phyloP scores from a whole-genome alignment of 92 coral and sea anemone genomes.

The Pocillopora meandrina region DNA sequence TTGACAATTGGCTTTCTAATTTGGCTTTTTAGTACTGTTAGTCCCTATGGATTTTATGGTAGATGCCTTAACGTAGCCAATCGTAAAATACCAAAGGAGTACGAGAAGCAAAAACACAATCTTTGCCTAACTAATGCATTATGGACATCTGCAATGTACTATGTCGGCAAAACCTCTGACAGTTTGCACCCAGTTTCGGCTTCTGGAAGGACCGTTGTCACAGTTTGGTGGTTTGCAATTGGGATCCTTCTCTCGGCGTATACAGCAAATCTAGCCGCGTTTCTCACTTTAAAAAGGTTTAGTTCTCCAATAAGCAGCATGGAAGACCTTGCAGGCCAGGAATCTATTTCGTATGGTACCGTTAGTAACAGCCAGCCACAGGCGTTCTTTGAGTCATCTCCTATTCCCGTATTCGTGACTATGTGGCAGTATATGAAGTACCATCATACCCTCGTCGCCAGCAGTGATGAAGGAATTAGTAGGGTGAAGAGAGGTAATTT shows the following conservation, averaged over 20 bases:
- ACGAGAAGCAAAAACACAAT: slow-evolving; percentile 71
- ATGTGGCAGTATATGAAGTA: slow-evolving; percentile 95
- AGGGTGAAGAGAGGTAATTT: slow-evolving; percentile 63
- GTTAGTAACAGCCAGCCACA: slow-evolving; percentile 81
- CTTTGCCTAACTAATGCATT: slow-evolving; percentile 65
- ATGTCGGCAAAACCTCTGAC: slow-evolving; percentile 87
- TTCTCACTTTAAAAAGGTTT: slow-evolving; percentile 75
- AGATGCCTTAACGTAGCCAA: slow-evolving; percentile 79
- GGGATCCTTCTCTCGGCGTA: slow-evolving; percentile 79
- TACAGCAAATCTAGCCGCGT: slow-evolving; percentile 91
- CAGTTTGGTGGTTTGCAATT: slow-evolving; percentile 90
- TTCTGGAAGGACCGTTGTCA: slow-evolving; percentile 83
- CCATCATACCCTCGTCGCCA: slow-evolving; percentile 63
- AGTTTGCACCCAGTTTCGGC: slow-evolving; percentile 78
- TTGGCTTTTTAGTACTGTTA: slow-evolving; percentile 85
- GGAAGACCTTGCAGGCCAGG: slow-evolving; percentile 83
- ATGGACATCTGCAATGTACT: slow-evolving; percentile 79
- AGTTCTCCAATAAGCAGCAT: slow-evolving; percentile 68
- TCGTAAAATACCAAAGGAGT: slow-evolving; percentile 61
- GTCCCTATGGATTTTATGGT: slow-evolving; percentile 93
- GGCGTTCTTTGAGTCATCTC: slow-evolving; percentile 71
- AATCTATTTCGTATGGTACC: slow-evolving; percentile 75
- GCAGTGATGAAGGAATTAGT: slow-evolving; percentile 63
- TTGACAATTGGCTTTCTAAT: slow-evolving; percentile 70
- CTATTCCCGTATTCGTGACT: slow-evolving; percentile 72